Evolutionary conservation across 2,113 vertebrate species (phyloP).

Genomic region (Addax nasomaculatus): DNA sequence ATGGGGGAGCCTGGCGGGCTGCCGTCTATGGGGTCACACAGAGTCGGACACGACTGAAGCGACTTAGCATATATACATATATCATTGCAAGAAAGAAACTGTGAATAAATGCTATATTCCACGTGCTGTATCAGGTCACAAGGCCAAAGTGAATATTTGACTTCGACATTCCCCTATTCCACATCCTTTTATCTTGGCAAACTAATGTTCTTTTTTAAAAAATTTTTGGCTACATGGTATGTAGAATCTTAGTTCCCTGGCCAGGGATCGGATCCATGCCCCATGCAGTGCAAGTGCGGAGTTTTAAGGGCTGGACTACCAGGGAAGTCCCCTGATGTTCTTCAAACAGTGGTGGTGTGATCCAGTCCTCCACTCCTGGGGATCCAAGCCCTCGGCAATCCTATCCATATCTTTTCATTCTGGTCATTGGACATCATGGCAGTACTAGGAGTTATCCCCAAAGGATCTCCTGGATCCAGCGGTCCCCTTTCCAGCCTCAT

Average conservation of each 20-base stretch:
- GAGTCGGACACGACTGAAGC: too few relatives aligned
- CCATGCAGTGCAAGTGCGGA: background rate
- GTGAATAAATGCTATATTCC: background rate
- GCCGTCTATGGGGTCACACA: too few relatives aligned
- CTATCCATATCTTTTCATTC: background rate
- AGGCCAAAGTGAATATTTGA: background rate
- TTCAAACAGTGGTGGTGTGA: background rate
- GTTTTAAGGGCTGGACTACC: background rate
- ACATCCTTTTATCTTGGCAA: background rate
- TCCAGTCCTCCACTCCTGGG: background rate
- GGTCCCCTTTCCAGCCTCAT: background rate
- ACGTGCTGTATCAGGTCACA: background rate
- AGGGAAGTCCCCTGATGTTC: background rate
- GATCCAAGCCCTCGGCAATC: background rate
- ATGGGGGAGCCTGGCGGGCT: too few relatives aligned
- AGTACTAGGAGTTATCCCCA: background rate
- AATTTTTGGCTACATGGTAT: background rate
- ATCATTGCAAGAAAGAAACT: background rate
- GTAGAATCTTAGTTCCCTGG: background rate
- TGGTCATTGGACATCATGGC: background rate
- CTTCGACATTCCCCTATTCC: background rate
- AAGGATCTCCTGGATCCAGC: background rate
- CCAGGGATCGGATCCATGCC: background rate
- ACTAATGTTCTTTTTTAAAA: background rate
- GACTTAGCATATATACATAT: too few relatives aligned